These are phyloP conservation scores for Neria commutata DNA, from an alignment of 2,888 invertebrate species.

Conservation along the genomic window DNA sequence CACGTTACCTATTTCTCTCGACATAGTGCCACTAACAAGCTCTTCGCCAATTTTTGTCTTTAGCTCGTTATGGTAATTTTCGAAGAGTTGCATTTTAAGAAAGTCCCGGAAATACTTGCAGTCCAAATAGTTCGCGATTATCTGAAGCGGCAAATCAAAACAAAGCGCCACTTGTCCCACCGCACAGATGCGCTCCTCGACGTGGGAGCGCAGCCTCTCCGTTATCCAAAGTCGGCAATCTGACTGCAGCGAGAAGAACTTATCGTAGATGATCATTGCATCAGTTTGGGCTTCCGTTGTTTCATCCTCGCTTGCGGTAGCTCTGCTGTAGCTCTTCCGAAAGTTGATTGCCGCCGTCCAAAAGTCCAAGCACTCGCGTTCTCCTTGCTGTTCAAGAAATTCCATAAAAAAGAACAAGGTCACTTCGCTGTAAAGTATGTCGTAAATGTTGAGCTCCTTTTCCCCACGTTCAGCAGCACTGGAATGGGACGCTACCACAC, in stretches of 20 bases:
- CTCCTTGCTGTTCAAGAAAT: constrained; percentile 88
- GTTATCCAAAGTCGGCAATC: constrained; percentile 85
- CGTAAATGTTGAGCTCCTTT: constrained; percentile 81
- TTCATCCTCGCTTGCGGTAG: constrained; percentile 48
- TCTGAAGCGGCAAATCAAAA: constrained; percentile 80
- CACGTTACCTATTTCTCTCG: not conserved
- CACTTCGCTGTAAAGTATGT: constrained; percentile 89
- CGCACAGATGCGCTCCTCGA: constrained; percentile 89
- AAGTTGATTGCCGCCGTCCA: constrained; percentile 89
- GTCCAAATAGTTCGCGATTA: constrained; percentile 79
- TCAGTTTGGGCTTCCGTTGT: constrained; percentile 74
- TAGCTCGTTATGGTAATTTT: constrained; percentile 87
- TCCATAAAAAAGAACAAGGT: constrained; percentile 95
- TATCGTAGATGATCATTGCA: constrained; percentile 95
- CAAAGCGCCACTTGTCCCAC: constrained; percentile 67
- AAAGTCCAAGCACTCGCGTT: constrained; percentile 81
- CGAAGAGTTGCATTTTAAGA: constrained; percentile 83
- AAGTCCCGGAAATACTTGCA: constrained; percentile 79
- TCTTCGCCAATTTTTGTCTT: constrained; percentile 42
- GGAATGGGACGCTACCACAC: too few relatives aligned
- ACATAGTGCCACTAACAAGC: not conserved
- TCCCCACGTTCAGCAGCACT: too few relatives aligned
- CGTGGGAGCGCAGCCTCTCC: constrained; percentile 79
- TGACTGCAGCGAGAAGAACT: constrained; percentile 94
- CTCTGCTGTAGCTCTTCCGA: constrained; percentile 66